Percentiles rank a stretch among this genome's conserved stretches.
phyloP scores from a whole-genome alignment of 2,888 invertebrate species.

The Ligdia adustata region DNA sequence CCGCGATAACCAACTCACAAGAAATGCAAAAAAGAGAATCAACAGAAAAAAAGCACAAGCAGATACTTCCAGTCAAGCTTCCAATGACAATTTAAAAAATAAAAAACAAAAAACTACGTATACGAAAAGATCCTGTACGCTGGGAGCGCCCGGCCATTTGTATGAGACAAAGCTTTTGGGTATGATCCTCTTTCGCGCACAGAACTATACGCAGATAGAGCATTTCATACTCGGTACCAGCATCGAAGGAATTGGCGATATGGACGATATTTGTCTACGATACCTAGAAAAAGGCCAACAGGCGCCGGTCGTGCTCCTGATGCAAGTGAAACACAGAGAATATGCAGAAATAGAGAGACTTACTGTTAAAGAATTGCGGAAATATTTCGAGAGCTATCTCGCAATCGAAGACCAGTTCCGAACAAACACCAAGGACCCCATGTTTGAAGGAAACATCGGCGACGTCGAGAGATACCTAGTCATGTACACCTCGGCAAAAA shows the following conservation, averaged over 20 bases:
- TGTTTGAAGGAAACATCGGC: slow-evolving; percentile 44
- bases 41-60: too few species aligned
- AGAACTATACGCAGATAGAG: slow-evolving; percentile 41
- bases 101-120: slow-evolving; percentile 16
- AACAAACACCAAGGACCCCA: slow-evolving; percentile 34
- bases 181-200: slow-evolving; percentile 42
- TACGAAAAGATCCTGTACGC: slow-evolving; percentile 30
- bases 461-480: slow-evolving; percentile 43
- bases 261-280: slow-evolving; percentile 49
- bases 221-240: slow-evolving; percentile 48
- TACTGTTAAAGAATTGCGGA: slow-evolving; percentile 40
- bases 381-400: slow-evolving; percentile 49
- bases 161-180: slow-evolving; percentile 46
- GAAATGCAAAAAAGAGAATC: too few species aligned
- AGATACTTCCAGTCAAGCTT: too few species aligned
- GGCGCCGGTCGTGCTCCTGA: slow-evolving; percentile 40
- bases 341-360: slow-evolving; percentile 42
- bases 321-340: slow-evolving; percentile 51
- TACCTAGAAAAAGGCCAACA: slow-evolving; percentile 32
- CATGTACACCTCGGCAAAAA: slow-evolving; percentile 47
- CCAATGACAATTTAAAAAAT: too few species aligned
- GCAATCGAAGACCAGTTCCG: slow-evolving; percentile 44
- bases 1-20: too few species aligned
- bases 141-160: slow-evolving; percentile 33
- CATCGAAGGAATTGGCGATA: slow-evolving; percentile 46